Base-by-base conservation (phyloP, 2,888 invertebrate genomes). In the Eulithis testata region DNA sequence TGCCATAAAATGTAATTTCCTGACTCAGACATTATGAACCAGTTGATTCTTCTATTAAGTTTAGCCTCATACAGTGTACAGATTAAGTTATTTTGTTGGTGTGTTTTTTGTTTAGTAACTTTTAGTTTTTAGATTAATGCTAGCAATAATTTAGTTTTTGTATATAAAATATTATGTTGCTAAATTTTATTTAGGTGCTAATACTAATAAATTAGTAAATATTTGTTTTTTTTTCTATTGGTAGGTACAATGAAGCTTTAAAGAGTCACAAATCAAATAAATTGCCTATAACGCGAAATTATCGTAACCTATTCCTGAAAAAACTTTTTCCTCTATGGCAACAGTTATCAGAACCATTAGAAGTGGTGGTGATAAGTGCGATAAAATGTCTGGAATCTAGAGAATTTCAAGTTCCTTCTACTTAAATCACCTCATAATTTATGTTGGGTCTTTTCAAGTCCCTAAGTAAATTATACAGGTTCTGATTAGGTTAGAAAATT, bases 381-480 rank as follows among this genome's bases (percentile, higher is more conserved):
- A 88, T 86, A 66, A 31, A 65, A 75, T 81, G 85, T 88, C 88
- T 86, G 77, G 84, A 79, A 83, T 86, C 85, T 84, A 79, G 76
- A 77, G 80, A 79, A 81, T 82, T 81, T 81, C 80, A 84, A 79
- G 85, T 87, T 91, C 88, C 91, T 93, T 92, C 91, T 91, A 89
- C 91, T 91, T 86, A 86, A 93, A 93, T 93, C 93, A 93, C 93
- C 93, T 92, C 93, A 87, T 92, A 90, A 93, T 93, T 93, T 93
- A 93, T 91, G 77, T 87, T 87, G 89, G 88, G 84, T 75, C 83
- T 73, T 63, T 21, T 51, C 7, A 55, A 76, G 82, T 75, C 82
- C 87, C 86, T 88, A 78, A 90, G 93, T 93, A 93, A 93, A 93
- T 93, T 93, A 90, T 86, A 91, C 92, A 91, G 93, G 93, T 93